Conservation (phyloP, 2,113 vertebrate genomes). For the Campylorhamphus procurvoides region DNA sequence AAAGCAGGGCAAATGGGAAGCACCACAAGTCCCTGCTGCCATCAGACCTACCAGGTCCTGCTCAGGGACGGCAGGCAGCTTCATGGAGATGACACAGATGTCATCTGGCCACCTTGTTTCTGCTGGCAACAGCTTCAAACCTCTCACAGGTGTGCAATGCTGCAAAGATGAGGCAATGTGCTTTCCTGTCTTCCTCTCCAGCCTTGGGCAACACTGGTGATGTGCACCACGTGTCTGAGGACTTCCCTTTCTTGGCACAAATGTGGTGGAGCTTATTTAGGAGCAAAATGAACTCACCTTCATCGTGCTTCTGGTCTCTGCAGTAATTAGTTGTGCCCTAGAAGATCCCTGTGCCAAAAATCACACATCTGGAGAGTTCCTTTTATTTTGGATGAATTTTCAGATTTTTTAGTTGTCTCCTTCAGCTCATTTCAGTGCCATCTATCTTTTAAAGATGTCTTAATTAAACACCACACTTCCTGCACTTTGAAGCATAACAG, state of each 20-base stretch:
- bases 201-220: not conserved
- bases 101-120: not conserved
- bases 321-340: not conserved
- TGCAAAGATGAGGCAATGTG: accelerated
- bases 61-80: not conserved
- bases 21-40: accelerated
- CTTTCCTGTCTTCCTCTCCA: not conserved
- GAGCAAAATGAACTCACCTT: not conserved
- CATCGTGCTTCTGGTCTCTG: not conserved
- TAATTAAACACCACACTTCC: not conserved
- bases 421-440: not conserved
- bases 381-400: constrained; percentile 30
- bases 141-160: accelerated
- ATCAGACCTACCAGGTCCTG: not conserved
- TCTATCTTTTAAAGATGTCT: not conserved
- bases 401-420: constrained; percentile 12
- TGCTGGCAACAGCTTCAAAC: not conserved
- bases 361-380: not conserved
- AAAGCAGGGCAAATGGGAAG: not conserved
- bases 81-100: not conserved
- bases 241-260: not conserved
- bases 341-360: not conserved
- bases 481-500: not conserved
- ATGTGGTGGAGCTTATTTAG: not conserved
- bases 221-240: accelerated